A percentile compares a stretch with the other conserved stretches of the same genome.
These are phyloP conservation scores for Catharus bicknelli DNA, from an alignment of 2,113 vertebrate species.

Conservation along the genomic window DNA sequence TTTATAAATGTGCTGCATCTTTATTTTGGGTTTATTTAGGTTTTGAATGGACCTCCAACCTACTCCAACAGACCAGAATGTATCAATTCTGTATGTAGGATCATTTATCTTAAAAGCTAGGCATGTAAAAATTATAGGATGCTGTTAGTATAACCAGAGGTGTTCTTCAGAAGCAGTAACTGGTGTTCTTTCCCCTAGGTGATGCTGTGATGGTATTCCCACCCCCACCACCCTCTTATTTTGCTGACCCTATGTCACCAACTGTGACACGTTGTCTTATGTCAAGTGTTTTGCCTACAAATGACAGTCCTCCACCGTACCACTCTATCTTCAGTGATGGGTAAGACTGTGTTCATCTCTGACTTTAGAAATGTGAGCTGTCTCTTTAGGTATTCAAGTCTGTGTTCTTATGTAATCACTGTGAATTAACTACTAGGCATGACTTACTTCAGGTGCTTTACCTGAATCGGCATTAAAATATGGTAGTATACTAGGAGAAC, in stretches of 20 bases:
- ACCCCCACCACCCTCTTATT: slow-evolving; percentile 80
- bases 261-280: not conserved
- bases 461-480: not conserved
- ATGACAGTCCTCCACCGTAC: slow-evolving; percentile 76
- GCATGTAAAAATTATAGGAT: not conserved
- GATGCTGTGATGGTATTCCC: slow-evolving; percentile 78
- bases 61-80: not conserved
- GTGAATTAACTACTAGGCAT: not conserved
- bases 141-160: not conserved
- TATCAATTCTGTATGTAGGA: not conserved
- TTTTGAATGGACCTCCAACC: not conserved
- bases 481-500: not conserved
- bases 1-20: not conserved
- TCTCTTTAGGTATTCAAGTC: not conserved
- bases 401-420: not conserved
- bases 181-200: slow-evolving; percentile 48
- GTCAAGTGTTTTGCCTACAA: not conserved
- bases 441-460: not conserved
- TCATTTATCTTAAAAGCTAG: not conserved
- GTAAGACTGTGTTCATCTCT: slow-evolving; percentile 64
- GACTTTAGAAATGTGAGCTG: not conserved
- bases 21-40: not conserved
- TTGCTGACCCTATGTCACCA: slow-evolving; percentile 62
- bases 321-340: slow-evolving; percentile 69
- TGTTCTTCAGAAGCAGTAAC: not conserved